A percentile compares a stretch with the other conserved stretches of the same genome.
Conservation (phyloP, 1,140 invertebrate species). For the Brachionus koreanus region DNA sequence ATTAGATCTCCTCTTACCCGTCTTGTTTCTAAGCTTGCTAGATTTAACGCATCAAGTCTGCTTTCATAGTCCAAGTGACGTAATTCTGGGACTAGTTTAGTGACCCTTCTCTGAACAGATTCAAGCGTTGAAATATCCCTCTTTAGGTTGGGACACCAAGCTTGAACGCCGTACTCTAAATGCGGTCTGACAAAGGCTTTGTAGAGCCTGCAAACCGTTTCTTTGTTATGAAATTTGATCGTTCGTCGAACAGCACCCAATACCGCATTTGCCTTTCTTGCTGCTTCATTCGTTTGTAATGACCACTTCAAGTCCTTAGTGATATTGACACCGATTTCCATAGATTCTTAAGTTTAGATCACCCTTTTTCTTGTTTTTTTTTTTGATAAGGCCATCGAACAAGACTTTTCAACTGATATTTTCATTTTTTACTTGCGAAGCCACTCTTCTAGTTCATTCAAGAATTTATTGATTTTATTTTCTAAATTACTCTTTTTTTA, state of each 20-base stretch:
- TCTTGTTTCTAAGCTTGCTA: neutral
- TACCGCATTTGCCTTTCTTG: neutral
- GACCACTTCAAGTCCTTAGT: constrained; percentile 42
- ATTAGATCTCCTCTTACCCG: neutral
- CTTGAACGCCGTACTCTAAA: no score
- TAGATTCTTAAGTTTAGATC: no score
- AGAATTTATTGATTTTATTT: no score
- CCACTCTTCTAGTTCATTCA: no score
- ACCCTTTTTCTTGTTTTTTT: no score
- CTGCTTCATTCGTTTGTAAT: neutral
- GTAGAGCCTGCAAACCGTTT: neutral
- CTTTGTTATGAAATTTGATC: neutral
- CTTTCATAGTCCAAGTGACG: neutral
- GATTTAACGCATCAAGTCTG: neutral
- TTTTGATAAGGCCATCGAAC: no score
- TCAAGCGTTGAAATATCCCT: neutral
- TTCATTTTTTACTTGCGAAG: no score
- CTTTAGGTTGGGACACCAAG: neutral
- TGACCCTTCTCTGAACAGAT: neutral
- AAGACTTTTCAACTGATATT: no score
- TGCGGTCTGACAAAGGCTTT: neutral
- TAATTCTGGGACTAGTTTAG: neutral
- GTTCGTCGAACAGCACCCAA: neutral
- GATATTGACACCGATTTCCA: constrained; percentile 43
- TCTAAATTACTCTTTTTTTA: no score